Evolutionary conservation across 2,888 invertebrate species (phyloP), one percentile per base, ranked within the genome.

Genomic region (Xylocampa areola): DNA sequence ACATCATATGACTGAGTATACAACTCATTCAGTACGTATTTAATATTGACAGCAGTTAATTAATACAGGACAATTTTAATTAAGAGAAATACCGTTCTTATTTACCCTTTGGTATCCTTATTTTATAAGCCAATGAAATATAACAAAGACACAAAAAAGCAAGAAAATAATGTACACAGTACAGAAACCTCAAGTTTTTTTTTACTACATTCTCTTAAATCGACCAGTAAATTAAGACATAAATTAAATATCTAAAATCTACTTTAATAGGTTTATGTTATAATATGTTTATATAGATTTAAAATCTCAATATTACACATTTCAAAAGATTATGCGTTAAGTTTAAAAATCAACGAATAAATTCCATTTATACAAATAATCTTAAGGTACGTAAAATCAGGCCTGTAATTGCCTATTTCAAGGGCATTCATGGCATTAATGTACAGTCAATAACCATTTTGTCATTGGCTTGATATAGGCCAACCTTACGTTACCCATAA

Each of bases 351-450:
- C 36, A 64, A 68, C 21, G 51, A 62, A 45, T 47, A n/a, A n/a
- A 53, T 30, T 43, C 33, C n/a, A 35, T 64, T 64, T 69, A 69
- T 48, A 69, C 47, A 69, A 63, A 69, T 68, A 37, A 68, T 41
- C 13, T 41, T 21, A 23, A 25, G 44, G 32, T 50, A 50, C 11
- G 30, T 36, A 30, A 14, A 16, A 21, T 14, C 36, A 27, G 6
- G 39, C 25, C 44, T 36, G 21, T 40, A 40, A 25, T 5, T 40
- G 44, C 62, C 21, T 35, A 37, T 49, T 49, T 27, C 23, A 3
- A 8, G 10, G 21, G 16, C 33, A 14, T 29, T 40, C n/a, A 16
- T 2, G 33, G 30, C 44, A n/a, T 37, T 11, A 37, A 68, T n/a
- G 32, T 39, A 44, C 5, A 36, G 23, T 36, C 13, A 45, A 27